Evolutionary conservation across 2,888 invertebrate genomes (phyloP).

Genomic region (Malthinus flaveolus): DNA sequence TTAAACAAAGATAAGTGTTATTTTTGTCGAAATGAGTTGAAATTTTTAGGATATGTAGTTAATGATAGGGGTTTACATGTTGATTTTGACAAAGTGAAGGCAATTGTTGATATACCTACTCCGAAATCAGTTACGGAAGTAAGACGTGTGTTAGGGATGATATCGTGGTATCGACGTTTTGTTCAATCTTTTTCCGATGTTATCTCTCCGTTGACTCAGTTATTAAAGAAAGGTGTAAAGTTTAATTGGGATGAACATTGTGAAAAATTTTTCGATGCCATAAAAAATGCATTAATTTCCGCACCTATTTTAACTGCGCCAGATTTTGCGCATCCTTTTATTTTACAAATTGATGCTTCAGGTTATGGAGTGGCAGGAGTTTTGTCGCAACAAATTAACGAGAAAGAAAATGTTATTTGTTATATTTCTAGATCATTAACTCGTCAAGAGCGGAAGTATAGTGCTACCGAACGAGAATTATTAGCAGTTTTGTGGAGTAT

Average conservation of each 20-base stretch:
- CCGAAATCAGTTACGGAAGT: not conserved
- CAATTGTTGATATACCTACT: not conserved
- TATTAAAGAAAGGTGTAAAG: not conserved
- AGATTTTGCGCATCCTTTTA: not conserved
- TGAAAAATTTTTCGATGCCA: slow-evolving; percentile 1
- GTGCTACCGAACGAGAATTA: no score
- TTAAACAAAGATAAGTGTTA: not conserved
- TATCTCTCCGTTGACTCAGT: not conserved
- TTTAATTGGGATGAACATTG: slow-evolving; percentile 2
- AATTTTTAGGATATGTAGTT: slow-evolving; percentile 18
- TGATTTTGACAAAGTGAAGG: slow-evolving; percentile 15
- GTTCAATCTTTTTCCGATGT: not conserved
- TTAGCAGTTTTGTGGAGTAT: no score
- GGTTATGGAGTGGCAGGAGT: not conserved
- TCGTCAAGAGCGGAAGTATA: no score
- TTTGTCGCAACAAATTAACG: no score
- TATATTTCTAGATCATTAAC: no score
- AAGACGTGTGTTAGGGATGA: not conserved
- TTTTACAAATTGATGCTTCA: not conserved
- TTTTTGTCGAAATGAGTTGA: slow-evolving; percentile 3
- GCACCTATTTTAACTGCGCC: slow-evolving; percentile 12
- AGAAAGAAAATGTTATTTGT: no score
- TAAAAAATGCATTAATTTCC: not conserved
- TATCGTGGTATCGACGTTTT: not conserved
- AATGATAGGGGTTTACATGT: not conserved